Evolutionary conservation across 2,888 invertebrate genomes (phyloP).

Genomic region (Eristalis arbustorum): DNA sequence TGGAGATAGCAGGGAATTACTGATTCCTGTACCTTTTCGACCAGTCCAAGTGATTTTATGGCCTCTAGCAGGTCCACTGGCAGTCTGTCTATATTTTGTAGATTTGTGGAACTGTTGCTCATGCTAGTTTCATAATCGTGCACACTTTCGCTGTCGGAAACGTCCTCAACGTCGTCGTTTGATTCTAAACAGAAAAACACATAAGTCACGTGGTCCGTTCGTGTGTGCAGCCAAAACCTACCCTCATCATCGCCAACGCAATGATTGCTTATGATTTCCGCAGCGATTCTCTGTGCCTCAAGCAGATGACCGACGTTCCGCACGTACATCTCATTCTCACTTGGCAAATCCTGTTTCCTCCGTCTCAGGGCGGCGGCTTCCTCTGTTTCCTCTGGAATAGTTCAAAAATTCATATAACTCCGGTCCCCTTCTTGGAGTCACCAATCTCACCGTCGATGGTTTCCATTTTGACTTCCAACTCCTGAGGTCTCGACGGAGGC

Average conservation of each 20-base stretch:
- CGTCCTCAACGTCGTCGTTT: slow-evolving; percentile 80
- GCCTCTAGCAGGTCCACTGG: slow-evolving; percentile 84
- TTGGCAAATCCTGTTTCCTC: slow-evolving; percentile 75
- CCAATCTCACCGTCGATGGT: slow-evolving; percentile 70
- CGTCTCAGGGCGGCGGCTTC: slow-evolving; percentile 74
- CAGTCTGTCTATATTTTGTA: slow-evolving; percentile 81
- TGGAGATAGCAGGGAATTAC: background rate
- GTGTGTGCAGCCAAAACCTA: slow-evolving; percentile 73
- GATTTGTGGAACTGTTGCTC: slow-evolving; percentile 69
- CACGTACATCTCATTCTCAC: slow-evolving; percentile 81
- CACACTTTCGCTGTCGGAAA: slow-evolving; percentile 80
- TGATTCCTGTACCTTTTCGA: slow-evolving; percentile 81
- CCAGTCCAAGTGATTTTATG: slow-evolving; percentile 82
- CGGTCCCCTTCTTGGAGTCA: background rate
- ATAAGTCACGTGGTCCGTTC: background rate
- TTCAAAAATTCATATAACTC: too few species aligned
- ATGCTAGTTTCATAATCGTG: slow-evolving; percentile 76
- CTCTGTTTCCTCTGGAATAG: slow-evolving; percentile 72
- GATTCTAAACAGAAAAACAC: slow-evolving; percentile 72
- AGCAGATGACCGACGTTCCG: slow-evolving; percentile 82
- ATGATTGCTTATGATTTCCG: slow-evolving; percentile 87
- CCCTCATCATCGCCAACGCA: slow-evolving; percentile 84
- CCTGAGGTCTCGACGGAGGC: slow-evolving; percentile 40
- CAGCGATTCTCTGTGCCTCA: slow-evolving; percentile 85
- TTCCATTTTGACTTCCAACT: slow-evolving; percentile 73